Evolutionary conservation across 2,888 invertebrate genomes (phyloP), one percentile per base, ranked within the genome.

Genomic region (Alloplasta piceator): DNA sequence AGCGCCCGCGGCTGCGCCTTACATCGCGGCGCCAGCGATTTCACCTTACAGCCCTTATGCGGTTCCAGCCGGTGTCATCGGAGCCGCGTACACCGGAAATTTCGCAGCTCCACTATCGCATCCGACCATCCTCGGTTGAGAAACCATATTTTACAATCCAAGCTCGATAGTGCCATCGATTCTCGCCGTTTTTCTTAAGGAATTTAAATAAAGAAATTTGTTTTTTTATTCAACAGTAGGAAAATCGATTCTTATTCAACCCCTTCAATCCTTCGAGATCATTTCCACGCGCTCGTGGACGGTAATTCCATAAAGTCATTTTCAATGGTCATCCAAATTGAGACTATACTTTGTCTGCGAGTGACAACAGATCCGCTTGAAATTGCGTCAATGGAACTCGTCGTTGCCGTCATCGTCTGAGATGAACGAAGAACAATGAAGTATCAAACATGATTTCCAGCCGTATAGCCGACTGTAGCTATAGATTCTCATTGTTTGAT

Each of bases 11-110:
- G 81, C 87, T 82, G 92, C 90, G 64, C 84, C 86, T 46, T 83
- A 80, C 52, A 93, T 82, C 36, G 93, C 93, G 77, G 92, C 92
- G 16, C 88, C 86, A 5, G 61, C 78, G 6, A 80, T 85, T 50
- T 84, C 93, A 93, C 93, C 93, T 6, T 75, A 67, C 61, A 75
- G 38, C 12, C 80, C 80, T 6, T 64, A 71, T 43, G 82, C 88
- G 6, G 87, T 88, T 6, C 86, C 84, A 84, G 81, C 85, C 84
- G 88, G 38, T 84, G 86, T 84, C 73, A 86, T 61, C 68, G 88
- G 48, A 82, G 26, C 84, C 16, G 56, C 84, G 0, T 75, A 78
- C 46, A 80, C 83, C 55, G 86, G 83, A 76, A 78, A 80, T 56
- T 41, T 86, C 7, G 80, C 83, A 12, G 84, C 85, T 41, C 86